Base-by-base conservation (phyloP, 2,113 vertebrate species). In the Malaclemys terrapin region DNA sequence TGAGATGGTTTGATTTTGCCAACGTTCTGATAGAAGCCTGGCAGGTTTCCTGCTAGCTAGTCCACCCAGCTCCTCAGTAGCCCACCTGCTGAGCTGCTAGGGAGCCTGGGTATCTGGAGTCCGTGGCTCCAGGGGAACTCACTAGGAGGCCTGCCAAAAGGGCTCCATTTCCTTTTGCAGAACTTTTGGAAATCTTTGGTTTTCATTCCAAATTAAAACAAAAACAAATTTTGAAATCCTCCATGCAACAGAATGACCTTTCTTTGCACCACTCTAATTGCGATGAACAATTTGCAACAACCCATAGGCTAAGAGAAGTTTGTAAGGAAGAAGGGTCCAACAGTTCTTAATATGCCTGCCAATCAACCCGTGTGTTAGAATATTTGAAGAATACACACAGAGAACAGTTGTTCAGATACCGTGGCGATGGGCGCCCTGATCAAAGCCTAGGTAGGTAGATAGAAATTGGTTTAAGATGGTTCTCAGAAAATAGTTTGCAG, bases 391-490 rank as follows among this genome's bases (percentile, higher is more conserved):
- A 59, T 82, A 93, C 19, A 89, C 2, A 50, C 24, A 62, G n/a
- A 0, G 3, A 57, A 91, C 80, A 91, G 59, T 35, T 65, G 56
- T 81, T 89, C 85, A 90, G 80, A 82, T 20, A 88, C 50, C 0
- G 0, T 9, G 35, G 12, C 89, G n/a, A 87, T 91, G 65, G 80
- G 85, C 2, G 27, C 91, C 92, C 93, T 91, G 89, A 94, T 95
- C 90, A 95, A 86, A 94, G 92, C 92, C 3, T 94, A 82, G 75
- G 78, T 89, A 93, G 91, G 89, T 87, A 92, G 87, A 84, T 96
- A 84, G 91, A 97, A 96, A 97, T 97, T 95, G 91, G 94, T 95
- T 97, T 97, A 94, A 96, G 91, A 96, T 95, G 92, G 75, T 94
- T 97, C 97, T 62, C 52, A 90, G 92, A 94, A 97, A 97, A 96